Conservation (phyloP, 2,888 invertebrate genomes). For the Ormyrus labotus region DNA sequence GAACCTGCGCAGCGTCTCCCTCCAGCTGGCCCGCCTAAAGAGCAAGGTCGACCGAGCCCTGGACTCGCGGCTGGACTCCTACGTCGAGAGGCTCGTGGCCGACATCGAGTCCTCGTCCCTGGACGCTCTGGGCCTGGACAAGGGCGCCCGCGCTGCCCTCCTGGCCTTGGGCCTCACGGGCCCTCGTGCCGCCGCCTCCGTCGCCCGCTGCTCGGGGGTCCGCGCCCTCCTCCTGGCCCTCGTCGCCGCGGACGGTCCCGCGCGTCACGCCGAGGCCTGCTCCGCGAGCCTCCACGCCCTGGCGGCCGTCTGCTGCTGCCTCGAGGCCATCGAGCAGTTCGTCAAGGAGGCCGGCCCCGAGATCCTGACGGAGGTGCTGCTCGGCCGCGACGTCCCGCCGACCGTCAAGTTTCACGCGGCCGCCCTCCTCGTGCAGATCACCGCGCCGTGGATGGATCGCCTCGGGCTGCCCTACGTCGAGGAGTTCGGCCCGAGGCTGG, state of each 20-base stretch:
- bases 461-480: slow-evolving; percentile 86
- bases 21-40: slow-evolving; percentile 66
- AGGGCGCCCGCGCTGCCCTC: slow-evolving; percentile 80
- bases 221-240: slow-evolving; percentile 81
- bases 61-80: slow-evolving; percentile 70
- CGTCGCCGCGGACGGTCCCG: slow-evolving; percentile 73
- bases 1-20: slow-evolving; percentile 62
- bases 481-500: slow-evolving; percentile 83
- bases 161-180: slow-evolving; percentile 85
- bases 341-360: slow-evolving; percentile 89
- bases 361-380: slow-evolving; percentile 87
- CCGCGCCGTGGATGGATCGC: slow-evolving; percentile 91
- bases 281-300: slow-evolving; percentile 88
- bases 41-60: slow-evolving; percentile 65
- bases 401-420: slow-evolving; percentile 91
- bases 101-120: slow-evolving; percentile 66
- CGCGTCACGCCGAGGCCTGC: slow-evolving; percentile 82
- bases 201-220: slow-evolving; percentile 83
- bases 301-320: slow-evolving; percentile 90
- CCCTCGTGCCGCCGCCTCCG: slow-evolving; percentile 83
- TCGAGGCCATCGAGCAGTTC: slow-evolving; percentile 89
- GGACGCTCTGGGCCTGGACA: slow-evolving; percentile 79
- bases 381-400: slow-evolving; percentile 80
- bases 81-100: slow-evolving; percentile 73
- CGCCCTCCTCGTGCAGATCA: slow-evolving; percentile 93